Conservation (phyloP, 2,113 vertebrate genomes). For the Pardalotus punctatus region DNA sequence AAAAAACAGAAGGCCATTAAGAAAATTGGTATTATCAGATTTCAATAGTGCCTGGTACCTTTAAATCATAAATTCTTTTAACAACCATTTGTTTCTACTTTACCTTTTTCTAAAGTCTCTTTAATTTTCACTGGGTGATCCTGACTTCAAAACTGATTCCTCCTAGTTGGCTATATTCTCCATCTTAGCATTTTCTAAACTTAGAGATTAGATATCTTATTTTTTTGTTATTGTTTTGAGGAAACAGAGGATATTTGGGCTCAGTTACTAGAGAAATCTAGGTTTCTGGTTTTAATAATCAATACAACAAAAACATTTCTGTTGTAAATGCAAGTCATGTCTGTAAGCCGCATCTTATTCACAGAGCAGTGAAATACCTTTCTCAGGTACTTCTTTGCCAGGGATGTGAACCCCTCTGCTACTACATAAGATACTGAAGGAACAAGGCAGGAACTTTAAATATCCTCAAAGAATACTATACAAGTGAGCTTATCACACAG, state of each 20-base stretch:
- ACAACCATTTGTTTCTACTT: neutral
- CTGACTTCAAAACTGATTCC: neutral
- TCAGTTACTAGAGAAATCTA: neutral
- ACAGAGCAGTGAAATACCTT: neutral
- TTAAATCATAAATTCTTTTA: neutral
- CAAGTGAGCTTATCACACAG: neutral
- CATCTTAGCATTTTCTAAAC: neutral
- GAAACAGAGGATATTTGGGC: neutral
- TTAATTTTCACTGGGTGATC: neutral
- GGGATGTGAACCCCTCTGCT: neutral
- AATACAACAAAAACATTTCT: neutral
- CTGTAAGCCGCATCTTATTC: neutral
- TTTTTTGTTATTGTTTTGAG: neutral
- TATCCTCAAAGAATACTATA: neutral
- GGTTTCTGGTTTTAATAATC: neutral
- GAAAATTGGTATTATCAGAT: neutral
- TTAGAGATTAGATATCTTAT: neutral
- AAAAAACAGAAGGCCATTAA: neutral
- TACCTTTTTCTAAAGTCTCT: neutral
- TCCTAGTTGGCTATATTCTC: neutral
- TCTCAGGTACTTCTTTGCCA: neutral
- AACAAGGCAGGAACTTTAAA: neutral
- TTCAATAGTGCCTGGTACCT: neutral
- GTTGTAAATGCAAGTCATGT: neutral
- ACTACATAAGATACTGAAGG: neutral